Conservation (phyloP, 2,888 invertebrate genomes). For the Chromoteleia sp. region DNA sequence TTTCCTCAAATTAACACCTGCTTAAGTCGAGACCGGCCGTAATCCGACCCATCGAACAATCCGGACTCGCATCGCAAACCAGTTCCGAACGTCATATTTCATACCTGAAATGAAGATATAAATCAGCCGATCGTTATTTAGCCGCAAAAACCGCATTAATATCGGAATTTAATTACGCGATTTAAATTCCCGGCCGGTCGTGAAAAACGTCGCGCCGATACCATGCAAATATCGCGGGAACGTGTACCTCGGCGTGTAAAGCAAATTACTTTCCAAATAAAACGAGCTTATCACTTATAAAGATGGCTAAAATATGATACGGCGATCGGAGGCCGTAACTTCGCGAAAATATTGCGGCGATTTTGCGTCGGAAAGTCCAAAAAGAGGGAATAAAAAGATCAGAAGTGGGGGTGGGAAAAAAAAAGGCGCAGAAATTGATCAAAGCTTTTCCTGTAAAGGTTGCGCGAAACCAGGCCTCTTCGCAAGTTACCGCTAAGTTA, state of each 20-base stretch:
- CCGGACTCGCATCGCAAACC: conserved; percentile 33
- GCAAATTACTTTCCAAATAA: conserved; percentile 54
- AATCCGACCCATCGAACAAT: conserved; percentile 21
- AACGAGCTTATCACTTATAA: conserved; percentile 51
- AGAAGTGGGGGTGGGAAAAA: too few relatives aligned
- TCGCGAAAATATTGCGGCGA: conserved; percentile 25
- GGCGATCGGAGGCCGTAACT: conserved; percentile 21
- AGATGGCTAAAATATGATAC: conserved; percentile 35
- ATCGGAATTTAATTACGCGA: conserved; percentile 65
- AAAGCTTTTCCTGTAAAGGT: conserved; percentile 22
- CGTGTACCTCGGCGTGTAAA: conserved; percentile 36
- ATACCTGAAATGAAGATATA: conserved; percentile 58
- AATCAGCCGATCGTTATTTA: conserved; percentile 61
- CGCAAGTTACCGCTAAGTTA: too few relatives aligned
- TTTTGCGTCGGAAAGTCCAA: neutral
- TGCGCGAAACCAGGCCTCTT: too few relatives aligned
- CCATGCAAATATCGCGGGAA: conserved; percentile 27
- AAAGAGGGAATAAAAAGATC: too few relatives aligned
- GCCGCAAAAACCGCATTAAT: conserved; percentile 63
- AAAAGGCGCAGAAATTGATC: conserved; percentile 20
- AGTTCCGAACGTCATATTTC: conserved; percentile 39
- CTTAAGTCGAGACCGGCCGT: conserved; percentile 6
- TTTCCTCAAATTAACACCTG: conserved; percentile 37
- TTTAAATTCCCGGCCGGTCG: conserved; percentile 49
- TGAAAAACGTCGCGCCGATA: conserved; percentile 43